Base-by-base conservation (phyloP, 2,113 vertebrate genomes). In the Sclerurus mexicanus region DNA sequence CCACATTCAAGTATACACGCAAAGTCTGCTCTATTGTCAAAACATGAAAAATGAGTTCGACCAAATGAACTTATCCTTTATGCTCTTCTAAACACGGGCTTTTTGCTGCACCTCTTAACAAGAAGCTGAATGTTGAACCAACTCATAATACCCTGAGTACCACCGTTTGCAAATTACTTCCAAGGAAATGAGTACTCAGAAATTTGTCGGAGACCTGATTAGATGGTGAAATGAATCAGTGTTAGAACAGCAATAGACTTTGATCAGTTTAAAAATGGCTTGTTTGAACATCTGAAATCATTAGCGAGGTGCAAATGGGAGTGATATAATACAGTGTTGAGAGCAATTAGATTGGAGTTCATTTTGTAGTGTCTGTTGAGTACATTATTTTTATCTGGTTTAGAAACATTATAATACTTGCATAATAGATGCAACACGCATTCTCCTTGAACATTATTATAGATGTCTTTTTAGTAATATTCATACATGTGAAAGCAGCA, bases 301-400 rank as follows among this genome's bases (percentile, higher is more conserved):
- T 98, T 97, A 97, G 88, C 55, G 53, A 95, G 89, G 88, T 93
- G 92, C 58, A 85, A 96, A 96, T 96, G 79, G 84, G 87, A 96
- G 53, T 75, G 80, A 94, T 94, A 78, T 71, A 93, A 94, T 89
- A 79, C 5, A 78, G 37, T 22, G 71, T 86, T 76, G 78, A 90
- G 83, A 94, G 90, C 74, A 94, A 85, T 85, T 96, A 92, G 74
- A 91, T 49, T 74, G 85, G 77, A 77, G 44, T 89, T 96, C 56
- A 46, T 89, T 85, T 93, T 79, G 95, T 90, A 79, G 71, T 42
- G 80, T 88, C 96, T 93, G 72, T 81, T 90, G 89, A 93, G 87
- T 94, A 60, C 76, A 80, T 84, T 96, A 91, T 92, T 93, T 96
- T 97, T 83, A 91, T 96, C 93, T 94, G 83, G 79, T 94, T 93